phyloP scores from a whole-genome alignment of 2,888 invertebrate species.

The Oithona nana region DNA sequence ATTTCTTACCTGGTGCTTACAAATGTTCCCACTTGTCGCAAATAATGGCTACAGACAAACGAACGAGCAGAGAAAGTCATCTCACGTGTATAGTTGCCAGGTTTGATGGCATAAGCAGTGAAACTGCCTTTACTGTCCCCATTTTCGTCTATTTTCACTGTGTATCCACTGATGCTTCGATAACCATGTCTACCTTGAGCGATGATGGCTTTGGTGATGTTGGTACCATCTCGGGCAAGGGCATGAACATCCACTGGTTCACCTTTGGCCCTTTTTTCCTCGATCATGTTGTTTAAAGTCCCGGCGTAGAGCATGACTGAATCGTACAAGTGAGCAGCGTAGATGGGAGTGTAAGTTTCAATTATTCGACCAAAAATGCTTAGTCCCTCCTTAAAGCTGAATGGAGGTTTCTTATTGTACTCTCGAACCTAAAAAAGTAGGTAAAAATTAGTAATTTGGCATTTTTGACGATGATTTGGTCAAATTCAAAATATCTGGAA shows the following conservation, averaged over 20 bases:
- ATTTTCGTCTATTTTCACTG: slow-evolving; percentile 68
- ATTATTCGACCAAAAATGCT: slow-evolving; percentile 33
- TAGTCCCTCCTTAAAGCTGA: slow-evolving; percentile 47
- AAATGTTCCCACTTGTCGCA: too few relatives aligned
- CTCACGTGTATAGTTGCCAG: slow-evolving; percentile 31
- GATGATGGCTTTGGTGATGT: slow-evolving; percentile 66
- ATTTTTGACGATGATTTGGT: too few relatives aligned
- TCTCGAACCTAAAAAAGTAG: slow-evolving; percentile 57
- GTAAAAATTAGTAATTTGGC: too few relatives aligned
- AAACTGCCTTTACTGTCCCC: slow-evolving; percentile 96
- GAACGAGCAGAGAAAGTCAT: too few relatives aligned
- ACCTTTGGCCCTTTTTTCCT: slow-evolving; percentile 25
- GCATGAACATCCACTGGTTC: slow-evolving; percentile 40
- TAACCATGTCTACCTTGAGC: slow-evolving; percentile 61
- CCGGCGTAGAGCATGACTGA: slow-evolving; percentile 75
- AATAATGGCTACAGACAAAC: too few relatives aligned
- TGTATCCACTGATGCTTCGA: slow-evolving; percentile 82
- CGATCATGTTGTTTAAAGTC: slow-evolving; percentile 50
- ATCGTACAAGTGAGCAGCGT: slow-evolving; percentile 86
- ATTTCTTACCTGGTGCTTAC: too few relatives aligned
- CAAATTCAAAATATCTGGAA: too few relatives aligned
- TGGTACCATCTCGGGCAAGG: slow-evolving; percentile 57
- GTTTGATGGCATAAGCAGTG: slow-evolving; percentile 66
- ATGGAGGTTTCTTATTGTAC: slow-evolving; percentile 59
- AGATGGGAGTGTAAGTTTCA: slow-evolving; percentile 49